phyloP scores from a whole-genome alignment of 2,113 vertebrate genomes.

The Ophthalmolycus amberensis region DNA sequence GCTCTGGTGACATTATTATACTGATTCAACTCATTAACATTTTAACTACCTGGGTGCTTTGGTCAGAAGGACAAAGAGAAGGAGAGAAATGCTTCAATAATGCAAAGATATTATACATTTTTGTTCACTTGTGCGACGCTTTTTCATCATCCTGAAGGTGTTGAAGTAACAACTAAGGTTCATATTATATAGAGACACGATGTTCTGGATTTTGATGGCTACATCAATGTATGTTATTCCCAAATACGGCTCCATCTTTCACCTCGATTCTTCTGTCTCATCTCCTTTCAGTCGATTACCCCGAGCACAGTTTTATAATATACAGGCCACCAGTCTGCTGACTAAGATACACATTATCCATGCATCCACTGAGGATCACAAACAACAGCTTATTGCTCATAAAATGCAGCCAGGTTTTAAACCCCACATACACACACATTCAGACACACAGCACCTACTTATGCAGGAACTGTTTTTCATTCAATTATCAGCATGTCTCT shows the following conservation, averaged over 20 bases:
- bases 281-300: conserved; percentile 65
- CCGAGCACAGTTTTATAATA: conserved; percentile 58
- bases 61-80: conserved; percentile 56
- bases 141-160: conserved; percentile 19
- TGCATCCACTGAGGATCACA: conserved; percentile 72
- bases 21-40: conserved; percentile 79
- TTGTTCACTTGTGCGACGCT: conserved; percentile 30
- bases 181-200: conserved; percentile 12
- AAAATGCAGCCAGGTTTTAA: conserved; percentile 64
- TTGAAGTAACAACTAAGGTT: conserved; percentile 35
- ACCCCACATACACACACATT: conserved; percentile 14
- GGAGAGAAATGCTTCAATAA: conserved; percentile 41
- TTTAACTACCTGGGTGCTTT: conserved; percentile 69
- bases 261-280: conserved; percentile 32
- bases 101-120: conserved; percentile 40
- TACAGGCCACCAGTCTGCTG: conserved; percentile 67
- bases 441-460: conserved; percentile 38
- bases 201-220: conserved; percentile 41
- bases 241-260: conserved; percentile 42
- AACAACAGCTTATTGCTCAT: conserved; percentile 73
- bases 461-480: conserved; percentile 64
- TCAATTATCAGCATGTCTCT: conserved; percentile 70
- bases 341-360: conserved; percentile 73
- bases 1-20: conserved; percentile 81
- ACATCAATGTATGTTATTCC: conserved; percentile 36